Conservation (phyloP, 92 coral and sea anemone genomes). For the Umimayanthus kanabou region DNA sequence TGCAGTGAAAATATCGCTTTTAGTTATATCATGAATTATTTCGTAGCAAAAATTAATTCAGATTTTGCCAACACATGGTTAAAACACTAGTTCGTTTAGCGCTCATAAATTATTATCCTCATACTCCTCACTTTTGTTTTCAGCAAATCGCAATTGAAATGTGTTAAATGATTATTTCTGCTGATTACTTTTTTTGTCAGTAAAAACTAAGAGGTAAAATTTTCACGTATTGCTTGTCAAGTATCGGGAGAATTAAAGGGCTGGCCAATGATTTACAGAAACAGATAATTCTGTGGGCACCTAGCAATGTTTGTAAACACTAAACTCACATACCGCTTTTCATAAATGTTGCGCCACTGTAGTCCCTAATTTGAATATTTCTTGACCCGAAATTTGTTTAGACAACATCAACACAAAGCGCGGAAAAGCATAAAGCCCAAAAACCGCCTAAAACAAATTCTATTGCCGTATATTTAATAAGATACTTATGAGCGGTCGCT, state of each 20-base stretch:
- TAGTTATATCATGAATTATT: not conserved
- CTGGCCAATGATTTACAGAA: not conserved
- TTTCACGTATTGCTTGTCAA: not conserved
- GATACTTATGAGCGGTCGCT: not conserved
- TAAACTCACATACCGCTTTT: slow-evolving; percentile 11
- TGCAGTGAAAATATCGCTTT: not conserved
- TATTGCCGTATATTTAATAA: slow-evolving; percentile 8
- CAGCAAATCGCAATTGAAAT: not conserved
- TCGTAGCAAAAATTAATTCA: not conserved
- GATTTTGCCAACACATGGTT: not conserved
- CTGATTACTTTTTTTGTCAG: too few relatives aligned
- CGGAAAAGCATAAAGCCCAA: slow-evolving; percentile 1
- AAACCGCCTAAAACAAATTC: not conserved
- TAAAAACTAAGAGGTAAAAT: not conserved
- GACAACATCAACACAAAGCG: not conserved
- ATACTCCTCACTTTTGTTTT: not conserved
- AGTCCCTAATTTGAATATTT: not conserved
- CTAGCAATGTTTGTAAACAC: not conserved
- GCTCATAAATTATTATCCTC: not conserved
- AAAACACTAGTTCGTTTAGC: not conserved
- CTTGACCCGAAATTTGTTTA: slow-evolving; percentile 1
- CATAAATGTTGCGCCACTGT: not conserved
- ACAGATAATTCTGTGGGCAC: not conserved
- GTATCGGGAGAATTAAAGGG: not conserved
- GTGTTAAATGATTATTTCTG: not conserved